Base-by-base conservation (phyloP, 2,888 invertebrate species). In the Coleophora deauratella region DNA sequence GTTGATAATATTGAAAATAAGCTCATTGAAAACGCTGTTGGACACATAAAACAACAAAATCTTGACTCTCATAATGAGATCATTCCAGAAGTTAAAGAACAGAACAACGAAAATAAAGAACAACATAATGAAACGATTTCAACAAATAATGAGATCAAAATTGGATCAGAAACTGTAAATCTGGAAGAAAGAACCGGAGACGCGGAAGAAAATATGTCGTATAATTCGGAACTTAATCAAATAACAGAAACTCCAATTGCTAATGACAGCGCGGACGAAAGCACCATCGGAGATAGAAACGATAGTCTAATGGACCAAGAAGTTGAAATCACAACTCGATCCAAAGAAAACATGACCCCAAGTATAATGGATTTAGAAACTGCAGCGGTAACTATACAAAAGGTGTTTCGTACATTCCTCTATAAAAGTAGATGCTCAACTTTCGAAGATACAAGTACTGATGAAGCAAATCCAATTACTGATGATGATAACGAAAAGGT, bases 321-420 rank as follows among this genome's bases (percentile, higher is more conserved):
- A 10, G 27, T 10, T 3, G n/a, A 13, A 9, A 38, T 35, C 33
- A 14, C 33, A 14, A 12, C 11, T 37, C 34, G 33, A 33, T 21
- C 33, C 12, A 33, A 30, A 34, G 33, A 31, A 38, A 41, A 27
- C 48, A 54, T 40, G 21, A 54, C 49, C 43, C 44, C 50, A 37
- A 66, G 56, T 21, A 21, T 6, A 51, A 68, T 89, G 85, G 71
- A 87, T 57, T 61, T 88, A 59, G 75, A 88, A 75, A 75, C 78
- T 46, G 75, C 87, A 21, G 87, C 87, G 21, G 64, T 87, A 40
- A 87, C 88, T n/a, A 88, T 88, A 55, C 88, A 88, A 62, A 85
- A 88, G 65, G 86, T 88, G 39, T 86, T 88, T 55, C 73, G 87
- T 27, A 75, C 75, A 21, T 82, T 87, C 51, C 72, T 87, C 43